Percentiles rank a stretch among this genome's conserved stretches.
phyloP scores from a whole-genome alignment of 2,113 vertebrate genomes.

The Mystacornis crossleyi region DNA sequence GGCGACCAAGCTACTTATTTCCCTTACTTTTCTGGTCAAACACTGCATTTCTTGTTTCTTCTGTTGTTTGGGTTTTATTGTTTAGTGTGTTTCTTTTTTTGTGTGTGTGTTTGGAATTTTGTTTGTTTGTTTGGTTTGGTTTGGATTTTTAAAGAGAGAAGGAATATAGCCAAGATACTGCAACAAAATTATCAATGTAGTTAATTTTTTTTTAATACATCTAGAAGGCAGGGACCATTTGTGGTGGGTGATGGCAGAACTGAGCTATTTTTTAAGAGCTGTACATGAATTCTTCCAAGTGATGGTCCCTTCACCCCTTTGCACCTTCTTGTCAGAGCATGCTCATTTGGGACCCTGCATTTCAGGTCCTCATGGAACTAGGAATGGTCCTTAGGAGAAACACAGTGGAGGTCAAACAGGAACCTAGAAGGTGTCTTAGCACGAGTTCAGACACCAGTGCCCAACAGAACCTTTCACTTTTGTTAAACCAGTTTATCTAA shows the following conservation, averaged over 20 bases:
- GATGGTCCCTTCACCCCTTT: neutral
- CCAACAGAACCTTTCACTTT: neutral
- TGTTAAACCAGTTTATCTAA: neutral
- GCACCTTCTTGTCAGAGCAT: neutral
- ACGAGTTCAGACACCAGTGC: accelerated
- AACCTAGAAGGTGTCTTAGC: neutral
- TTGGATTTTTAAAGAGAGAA: neutral
- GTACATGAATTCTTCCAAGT: neutral
- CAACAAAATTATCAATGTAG: neutral
- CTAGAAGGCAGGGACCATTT: neutral
- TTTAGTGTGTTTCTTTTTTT: neutral
- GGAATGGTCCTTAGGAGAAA: neutral
- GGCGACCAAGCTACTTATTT: neutral
- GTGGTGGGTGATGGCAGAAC: neutral
- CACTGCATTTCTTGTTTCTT: neutral
- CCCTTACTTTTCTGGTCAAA: neutral
- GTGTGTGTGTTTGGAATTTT: neutral
- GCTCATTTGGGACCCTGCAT: neutral
- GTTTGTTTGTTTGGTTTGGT: neutral
- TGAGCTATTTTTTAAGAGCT: neutral
- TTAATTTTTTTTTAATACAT: neutral
- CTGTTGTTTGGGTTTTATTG: neutral
- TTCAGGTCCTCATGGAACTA: neutral
- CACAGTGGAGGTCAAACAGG: accelerated
- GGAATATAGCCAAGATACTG: neutral